Evolutionary conservation across 1,140 invertebrate genomes (phyloP).

Genomic region (Drosophila busckii): DNA sequence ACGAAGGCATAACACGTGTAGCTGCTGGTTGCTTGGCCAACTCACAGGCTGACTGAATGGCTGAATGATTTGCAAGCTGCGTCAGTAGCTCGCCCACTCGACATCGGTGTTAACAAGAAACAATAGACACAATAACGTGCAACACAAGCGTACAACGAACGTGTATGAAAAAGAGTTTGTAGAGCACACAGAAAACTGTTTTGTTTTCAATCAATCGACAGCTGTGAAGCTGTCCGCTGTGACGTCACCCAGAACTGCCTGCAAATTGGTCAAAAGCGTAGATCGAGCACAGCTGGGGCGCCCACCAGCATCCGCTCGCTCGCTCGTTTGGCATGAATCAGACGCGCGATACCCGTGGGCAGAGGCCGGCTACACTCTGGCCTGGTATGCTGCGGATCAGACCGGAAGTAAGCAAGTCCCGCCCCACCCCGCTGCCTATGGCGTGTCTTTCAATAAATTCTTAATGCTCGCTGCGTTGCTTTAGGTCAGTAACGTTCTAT

Average conservation of each 20-base stretch:
- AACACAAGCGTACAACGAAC: background rate
- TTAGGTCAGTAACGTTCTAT: conserved; percentile 69
- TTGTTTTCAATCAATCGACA: conserved; percentile 62
- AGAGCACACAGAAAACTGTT: background rate
- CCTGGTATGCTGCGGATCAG: conserved; percentile 20
- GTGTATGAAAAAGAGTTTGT: background rate
- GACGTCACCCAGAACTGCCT: conserved; percentile 23
- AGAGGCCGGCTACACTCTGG: conserved; percentile 1
- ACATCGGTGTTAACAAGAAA: too few species aligned
- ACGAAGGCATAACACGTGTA: conserved; percentile 28
- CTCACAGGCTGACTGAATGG: conserved; percentile 1
- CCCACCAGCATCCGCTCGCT: conserved; percentile 58
- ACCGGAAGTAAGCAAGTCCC: conserved; percentile 30
- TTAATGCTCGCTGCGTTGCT: conserved; percentile 54
- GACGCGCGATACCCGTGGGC: background rate
- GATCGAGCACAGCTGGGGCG: conserved; percentile 47
- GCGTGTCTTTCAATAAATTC: conserved; percentile 9
- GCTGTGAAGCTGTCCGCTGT: conserved; percentile 30
- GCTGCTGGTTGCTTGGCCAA: conserved; percentile 8
- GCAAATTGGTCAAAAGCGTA: conserved; percentile 52
- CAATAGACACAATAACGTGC: background rate
- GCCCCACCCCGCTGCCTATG: too few species aligned
- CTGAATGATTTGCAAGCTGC: conserved; percentile 6
- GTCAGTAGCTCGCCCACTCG: conserved; percentile 10
- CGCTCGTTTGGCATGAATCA: conserved; percentile 43